Evolutionary conservation across 2,888 invertebrate species (phyloP).

Genomic region (Dascillus cervinus): DNA sequence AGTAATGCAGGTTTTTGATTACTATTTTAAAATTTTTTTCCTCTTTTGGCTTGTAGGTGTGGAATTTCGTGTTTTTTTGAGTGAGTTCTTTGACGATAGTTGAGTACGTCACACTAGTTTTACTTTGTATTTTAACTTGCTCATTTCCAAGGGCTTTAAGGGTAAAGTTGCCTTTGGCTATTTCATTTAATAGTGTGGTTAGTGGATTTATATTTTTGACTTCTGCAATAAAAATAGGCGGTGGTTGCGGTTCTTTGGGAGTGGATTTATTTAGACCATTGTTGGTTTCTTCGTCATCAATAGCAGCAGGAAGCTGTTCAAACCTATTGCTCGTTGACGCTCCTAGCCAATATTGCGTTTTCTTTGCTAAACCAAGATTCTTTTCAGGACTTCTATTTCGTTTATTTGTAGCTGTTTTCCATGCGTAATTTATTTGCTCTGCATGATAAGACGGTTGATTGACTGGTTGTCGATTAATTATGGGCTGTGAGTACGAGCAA

Average conservation of each 20-base stretch:
- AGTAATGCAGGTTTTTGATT: neutral
- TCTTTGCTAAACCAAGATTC: no score
- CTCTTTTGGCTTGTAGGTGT: constrained; percentile 5
- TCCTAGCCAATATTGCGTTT: no score
- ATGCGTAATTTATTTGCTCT: no score
- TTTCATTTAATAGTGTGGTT: constrained; percentile 3
- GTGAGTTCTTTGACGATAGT: constrained; percentile 2
- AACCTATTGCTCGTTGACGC: no score
- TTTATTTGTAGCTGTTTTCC: no score
- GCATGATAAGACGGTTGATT: no score
- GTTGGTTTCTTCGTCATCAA: no score
- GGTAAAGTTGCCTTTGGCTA: constrained; percentile 1
- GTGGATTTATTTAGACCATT: no score
- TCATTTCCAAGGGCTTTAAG: constrained; percentile 6
- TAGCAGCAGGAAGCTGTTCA: no score
- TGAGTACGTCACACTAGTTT: constrained; percentile 3
- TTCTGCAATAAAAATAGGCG: constrained; percentile 2
- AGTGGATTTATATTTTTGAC: constrained; percentile 6
- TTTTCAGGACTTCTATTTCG: no score
- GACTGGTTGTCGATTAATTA: no score
- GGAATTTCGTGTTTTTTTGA: constrained; percentile 3
- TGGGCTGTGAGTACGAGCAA: no score
- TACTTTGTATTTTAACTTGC: constrained; percentile 4
- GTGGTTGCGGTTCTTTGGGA: constrained; percentile 1
- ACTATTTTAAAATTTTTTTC: neutral